Evolutionary conservation across 2,888 invertebrate species (phyloP), one percentile per base, ranked within the genome.

Genomic region (Drosophila prostipennis): DNA sequence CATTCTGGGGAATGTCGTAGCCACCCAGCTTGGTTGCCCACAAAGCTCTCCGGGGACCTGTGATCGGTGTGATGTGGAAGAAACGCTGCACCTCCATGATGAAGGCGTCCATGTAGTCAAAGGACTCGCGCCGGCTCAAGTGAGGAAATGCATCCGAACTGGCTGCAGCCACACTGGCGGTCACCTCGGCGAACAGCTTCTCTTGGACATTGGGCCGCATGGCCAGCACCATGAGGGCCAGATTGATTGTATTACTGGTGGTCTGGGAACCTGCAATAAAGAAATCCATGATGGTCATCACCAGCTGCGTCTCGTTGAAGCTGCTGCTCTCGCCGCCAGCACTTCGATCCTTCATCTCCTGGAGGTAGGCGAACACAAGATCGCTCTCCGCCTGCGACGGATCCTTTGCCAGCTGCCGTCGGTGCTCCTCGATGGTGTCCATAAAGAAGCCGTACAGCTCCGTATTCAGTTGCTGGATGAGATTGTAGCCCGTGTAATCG

Each of bases 201-300:
- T 90, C 82, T 87, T 95, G 95, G 3, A 95, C 89, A 10, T 94
- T 93, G 46, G 93, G 93, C 68, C 94, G 91, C 29, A 93, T 82
- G 16, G 94, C 91, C 93, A 95, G 93, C 76, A 93, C 92, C 80
- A 95, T 91, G 51, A 95, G 91, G 0, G 93, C 93, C 81, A 95
- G 93, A 76, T 94, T 94, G 14, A 95, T 89, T 0, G 94, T 94
- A 39, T 92, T 93, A 65, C 94, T 93, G 0, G 95, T 95, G 0
- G 95, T 95, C 76, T 93, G 93, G 0, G 94, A 93, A 2, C 95
- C 95, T 6, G 94, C 95, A 79, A 95, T 93, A 77, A 95, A 95
- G 48, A 95, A 92, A 88, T 96, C 96, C 59, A 95, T 84, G 76
- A 95, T 93, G 5, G 94, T 93, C 93, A 95, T 93, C 5, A 94